Evolutionary conservation across 2,113 vertebrate species (phyloP), one percentile per base, ranked within the genome.

Genomic region (Ranitomeya variabilis): DNA sequence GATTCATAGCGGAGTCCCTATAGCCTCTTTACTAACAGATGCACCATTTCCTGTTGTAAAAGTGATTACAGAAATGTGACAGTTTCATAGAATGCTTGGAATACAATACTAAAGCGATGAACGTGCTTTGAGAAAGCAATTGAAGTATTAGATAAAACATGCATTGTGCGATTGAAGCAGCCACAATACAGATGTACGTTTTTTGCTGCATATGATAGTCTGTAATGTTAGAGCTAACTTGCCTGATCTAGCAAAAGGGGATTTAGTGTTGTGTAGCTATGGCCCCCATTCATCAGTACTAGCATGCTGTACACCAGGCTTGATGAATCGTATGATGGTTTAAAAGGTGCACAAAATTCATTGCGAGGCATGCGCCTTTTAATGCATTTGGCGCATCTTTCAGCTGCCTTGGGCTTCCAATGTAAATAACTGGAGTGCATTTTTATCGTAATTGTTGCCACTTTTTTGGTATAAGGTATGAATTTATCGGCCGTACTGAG

Each of bases 1-100:
- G 96, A 97, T 93, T 98, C 96, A 96, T 95, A 92, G 92, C 94
- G 95, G 95, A 96, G 89, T 92, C 91, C 91, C 90, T 91, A 89
- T 52, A 80, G 91, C 91, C 90, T 93, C 91, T 93, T 92, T 91
- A 90, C 93, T 93, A 95, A 92, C 92, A 93, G 93, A 95, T 93
- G 91, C 91, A 91, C 85, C 79, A 80, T 91, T 89, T 94, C 93
- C 91, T 93, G 88, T 91, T 79, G 91, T 93, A 90, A 93, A 94
- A 92, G 93, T 92, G 94, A 94, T 93, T 93, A 95, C 94, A 96
- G 92, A 95, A 95, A 94, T 93, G 95, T 94, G 93, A 93, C 90
- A 96, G 95, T 95, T 92, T 91, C 92, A 92, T 93, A 92, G 93
- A 92, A 92, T 90, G 78, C 66, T 52, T 94, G 89, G 92, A 94